These are phyloP conservation scores for Candoia aspera DNA, from an alignment of 2,113 vertebrate genomes.

Conservation along the genomic window DNA sequence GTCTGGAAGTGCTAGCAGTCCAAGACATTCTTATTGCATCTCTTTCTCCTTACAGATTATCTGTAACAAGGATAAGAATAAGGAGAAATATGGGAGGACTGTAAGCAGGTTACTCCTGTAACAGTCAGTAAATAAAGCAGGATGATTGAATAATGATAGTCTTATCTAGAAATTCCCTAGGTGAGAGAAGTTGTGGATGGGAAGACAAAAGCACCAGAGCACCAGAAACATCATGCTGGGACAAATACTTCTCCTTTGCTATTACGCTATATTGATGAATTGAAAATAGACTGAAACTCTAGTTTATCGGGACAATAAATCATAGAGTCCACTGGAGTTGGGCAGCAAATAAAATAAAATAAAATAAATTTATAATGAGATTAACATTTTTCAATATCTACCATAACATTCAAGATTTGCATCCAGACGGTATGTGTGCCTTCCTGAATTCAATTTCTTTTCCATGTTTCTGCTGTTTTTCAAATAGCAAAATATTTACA, in stretches of 20 bases:
- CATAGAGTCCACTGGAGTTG: background rate
- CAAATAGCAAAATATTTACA: conserved; percentile 3
- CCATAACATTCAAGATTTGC: background rate
- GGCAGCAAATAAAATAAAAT: background rate
- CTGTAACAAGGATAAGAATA: background rate
- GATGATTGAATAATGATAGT: background rate
- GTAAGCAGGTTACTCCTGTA: background rate
- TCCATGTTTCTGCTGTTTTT: conserved; percentile 8
- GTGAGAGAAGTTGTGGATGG: background rate
- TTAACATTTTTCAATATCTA: conserved; percentile 5
- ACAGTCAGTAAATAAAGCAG: background rate
- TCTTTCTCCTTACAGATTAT: background rate
- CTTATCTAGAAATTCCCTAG: background rate
- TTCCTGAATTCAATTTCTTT: background rate
- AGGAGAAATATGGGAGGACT: background rate
- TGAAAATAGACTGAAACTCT: background rate
- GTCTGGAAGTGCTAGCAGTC: background rate
- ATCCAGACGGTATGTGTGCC: background rate
- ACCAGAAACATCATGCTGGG: background rate
- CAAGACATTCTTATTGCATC: background rate
- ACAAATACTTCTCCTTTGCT: background rate
- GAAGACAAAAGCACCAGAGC: background rate
- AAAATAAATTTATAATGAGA: background rate
- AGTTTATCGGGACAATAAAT: conserved; percentile 4
- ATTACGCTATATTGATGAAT: background rate